Conservation (phyloP, 1,140 invertebrate genomes). For the Aphis craccivora region DNA sequence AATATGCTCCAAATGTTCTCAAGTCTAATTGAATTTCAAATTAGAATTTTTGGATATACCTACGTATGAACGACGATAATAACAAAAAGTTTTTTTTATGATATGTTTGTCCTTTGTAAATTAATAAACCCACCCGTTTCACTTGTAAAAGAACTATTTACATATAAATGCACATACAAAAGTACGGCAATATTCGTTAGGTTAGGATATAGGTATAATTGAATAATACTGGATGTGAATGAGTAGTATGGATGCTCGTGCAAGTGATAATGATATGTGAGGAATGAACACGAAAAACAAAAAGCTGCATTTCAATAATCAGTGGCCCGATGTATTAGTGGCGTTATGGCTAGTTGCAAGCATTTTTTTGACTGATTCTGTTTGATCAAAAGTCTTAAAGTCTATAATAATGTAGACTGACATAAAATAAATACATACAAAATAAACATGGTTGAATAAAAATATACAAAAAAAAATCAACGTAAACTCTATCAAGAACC, state of each 20-base stretch:
- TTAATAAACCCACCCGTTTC: neutral
- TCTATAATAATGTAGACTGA: neutral
- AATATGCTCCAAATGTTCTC: neutral
- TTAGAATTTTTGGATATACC: neutral
- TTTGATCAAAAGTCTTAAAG: neutral
- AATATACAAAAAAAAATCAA: slow-evolving; percentile 6
- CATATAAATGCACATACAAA: neutral
- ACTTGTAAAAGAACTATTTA: slow-evolving; percentile 25
- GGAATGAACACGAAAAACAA: neutral
- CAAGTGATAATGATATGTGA: neutral
- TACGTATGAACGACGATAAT: neutral
- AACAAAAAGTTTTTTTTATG: neutral
- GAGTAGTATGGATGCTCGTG: neutral
- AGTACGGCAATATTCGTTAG: neutral
- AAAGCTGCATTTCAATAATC: neutral
- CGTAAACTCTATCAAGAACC: neutral
- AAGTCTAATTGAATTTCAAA: slow-evolving; percentile 21
- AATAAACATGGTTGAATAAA: neutral
- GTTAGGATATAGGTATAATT: no score
- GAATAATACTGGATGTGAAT: neutral
- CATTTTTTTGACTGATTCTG: neutral
- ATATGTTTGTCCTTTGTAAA: neutral
- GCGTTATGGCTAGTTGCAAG: neutral
- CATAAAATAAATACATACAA: neutral
- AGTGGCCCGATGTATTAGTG: neutral